These are phyloP conservation scores for Sipha flava DNA, from an alignment of 1,140 invertebrate genomes.

Conservation along the genomic window DNA sequence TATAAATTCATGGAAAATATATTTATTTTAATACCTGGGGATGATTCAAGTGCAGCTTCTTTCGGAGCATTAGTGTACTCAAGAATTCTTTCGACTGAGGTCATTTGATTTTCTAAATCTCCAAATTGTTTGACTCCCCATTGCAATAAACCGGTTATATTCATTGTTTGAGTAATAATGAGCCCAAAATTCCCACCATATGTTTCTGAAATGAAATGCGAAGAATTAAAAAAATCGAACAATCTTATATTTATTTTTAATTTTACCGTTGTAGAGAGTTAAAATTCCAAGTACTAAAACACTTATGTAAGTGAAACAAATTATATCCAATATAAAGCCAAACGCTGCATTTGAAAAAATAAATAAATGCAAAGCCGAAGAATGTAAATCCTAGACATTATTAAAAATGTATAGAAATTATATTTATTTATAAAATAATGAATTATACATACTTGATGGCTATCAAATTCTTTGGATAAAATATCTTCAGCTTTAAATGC, in stretches of 20 bases:
- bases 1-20: no score
- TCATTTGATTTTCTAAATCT: constrained; percentile 65
- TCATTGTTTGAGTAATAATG: constrained; percentile 72
- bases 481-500: constrained; percentile 71
- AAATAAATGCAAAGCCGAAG: constrained; percentile 62
- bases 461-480: constrained; percentile 72
- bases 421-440: not conserved
- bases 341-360: constrained; percentile 72
- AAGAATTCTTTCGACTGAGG: constrained; percentile 60
- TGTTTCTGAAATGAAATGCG: constrained; percentile 38
- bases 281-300: no score
- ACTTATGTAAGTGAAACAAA: constrained; percentile 61
- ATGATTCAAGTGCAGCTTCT: constrained; percentile 41
- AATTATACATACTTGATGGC: constrained; percentile 51
- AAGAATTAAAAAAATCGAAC: no score
- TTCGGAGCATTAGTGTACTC: constrained; percentile 47
- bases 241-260: no score
- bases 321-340: constrained; percentile 68
- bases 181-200: constrained; percentile 62
- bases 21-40: no score
- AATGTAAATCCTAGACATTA: constrained; percentile 50
- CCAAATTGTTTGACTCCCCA: constrained; percentile 50
- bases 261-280: no score
- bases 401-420: no score
- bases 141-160: constrained; percentile 71